Conservation (phyloP, 2,888 invertebrate species). For the Caenorhabditis sulstoni region DNA sequence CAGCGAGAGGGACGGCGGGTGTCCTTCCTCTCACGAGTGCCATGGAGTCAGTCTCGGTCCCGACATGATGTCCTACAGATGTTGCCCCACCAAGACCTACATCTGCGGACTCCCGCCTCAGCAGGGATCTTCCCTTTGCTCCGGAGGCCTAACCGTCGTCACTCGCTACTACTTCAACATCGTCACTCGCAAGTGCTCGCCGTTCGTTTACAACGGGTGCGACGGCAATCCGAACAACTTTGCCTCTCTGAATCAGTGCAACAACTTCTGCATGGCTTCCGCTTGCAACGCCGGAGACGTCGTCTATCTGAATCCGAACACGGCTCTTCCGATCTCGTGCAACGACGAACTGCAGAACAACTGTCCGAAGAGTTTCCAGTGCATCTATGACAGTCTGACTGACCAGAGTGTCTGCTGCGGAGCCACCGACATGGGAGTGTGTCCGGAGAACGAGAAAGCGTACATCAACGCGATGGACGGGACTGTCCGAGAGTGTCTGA, state of each 20-base stretch:
- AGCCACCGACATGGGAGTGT: slow-evolving; percentile 74
- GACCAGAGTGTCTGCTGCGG: slow-evolving; percentile 75
- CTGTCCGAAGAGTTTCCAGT: slow-evolving; percentile 74
- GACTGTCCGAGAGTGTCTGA: slow-evolving; percentile 71
- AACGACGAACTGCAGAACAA: slow-evolving; percentile 72
- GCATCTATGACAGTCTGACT: slow-evolving; percentile 67
- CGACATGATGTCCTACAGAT: slow-evolving; percentile 67
- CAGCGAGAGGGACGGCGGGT: slow-evolving; percentile 67
- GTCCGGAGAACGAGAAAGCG: slow-evolving; percentile 75
- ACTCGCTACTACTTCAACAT: slow-evolving; percentile 78
- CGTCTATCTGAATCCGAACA: slow-evolving; percentile 75
- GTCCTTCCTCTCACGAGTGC: slow-evolving; percentile 74
- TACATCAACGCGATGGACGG: slow-evolving; percentile 76
- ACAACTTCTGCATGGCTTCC: slow-evolving; percentile 68
- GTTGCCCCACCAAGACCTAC: slow-evolving; percentile 72
- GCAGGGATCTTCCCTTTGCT: slow-evolving; percentile 71
- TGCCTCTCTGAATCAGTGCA: slow-evolving; percentile 72
- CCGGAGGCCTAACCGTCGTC: slow-evolving; percentile 71
- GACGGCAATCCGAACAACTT: slow-evolving; percentile 77
- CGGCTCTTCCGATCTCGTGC: slow-evolving; percentile 69
- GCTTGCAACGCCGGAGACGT: slow-evolving; percentile 74
- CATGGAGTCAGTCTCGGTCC: slow-evolving; percentile 68
- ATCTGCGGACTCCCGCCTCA: slow-evolving; percentile 74
- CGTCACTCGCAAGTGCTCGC: slow-evolving; percentile 75
- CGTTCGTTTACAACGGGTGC: slow-evolving; percentile 77